Conservation (phyloP, 2,888 invertebrate species). For the Timema cristinae region DNA sequence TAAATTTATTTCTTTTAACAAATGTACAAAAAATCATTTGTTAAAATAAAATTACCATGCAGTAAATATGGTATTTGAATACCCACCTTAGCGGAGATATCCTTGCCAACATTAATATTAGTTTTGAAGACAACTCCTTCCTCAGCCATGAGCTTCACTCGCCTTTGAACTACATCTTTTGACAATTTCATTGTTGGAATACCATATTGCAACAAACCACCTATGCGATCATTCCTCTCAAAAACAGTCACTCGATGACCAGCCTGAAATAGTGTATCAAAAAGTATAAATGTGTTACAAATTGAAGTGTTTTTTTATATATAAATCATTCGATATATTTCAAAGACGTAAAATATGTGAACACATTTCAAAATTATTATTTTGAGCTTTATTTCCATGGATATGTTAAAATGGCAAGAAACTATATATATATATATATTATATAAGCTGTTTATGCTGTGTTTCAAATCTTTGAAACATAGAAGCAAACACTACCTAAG, state of each 20-base stretch:
- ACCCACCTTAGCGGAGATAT: constrained; percentile 68
- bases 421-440: no score
- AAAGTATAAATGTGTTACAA: no score
- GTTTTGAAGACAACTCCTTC: constrained; percentile 92
- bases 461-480: no score
- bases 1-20: no score
- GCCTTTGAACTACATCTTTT: constrained; percentile 86
- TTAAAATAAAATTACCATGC: no score
- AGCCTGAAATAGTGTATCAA: constrained; percentile 50
- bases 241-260: constrained; percentile 96
- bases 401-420: no score
- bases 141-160: constrained; percentile 77
- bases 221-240: constrained; percentile 93
- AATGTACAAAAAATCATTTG: no score
- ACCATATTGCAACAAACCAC: constrained; percentile 94
- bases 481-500: no score
- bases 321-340: background rate
- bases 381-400: no score
- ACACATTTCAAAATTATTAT: no score
- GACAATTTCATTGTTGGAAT: constrained; percentile 99
- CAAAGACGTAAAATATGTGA: no score
- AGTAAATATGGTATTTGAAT: constrained; percentile 46
- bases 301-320: background rate
- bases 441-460: no score
- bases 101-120: constrained; percentile 85